Percentiles rank a stretch among this genome's conserved stretches.
phyloP scores from a whole-genome alignment of 1,140 invertebrate species.

The Brachionus rubens region DNA sequence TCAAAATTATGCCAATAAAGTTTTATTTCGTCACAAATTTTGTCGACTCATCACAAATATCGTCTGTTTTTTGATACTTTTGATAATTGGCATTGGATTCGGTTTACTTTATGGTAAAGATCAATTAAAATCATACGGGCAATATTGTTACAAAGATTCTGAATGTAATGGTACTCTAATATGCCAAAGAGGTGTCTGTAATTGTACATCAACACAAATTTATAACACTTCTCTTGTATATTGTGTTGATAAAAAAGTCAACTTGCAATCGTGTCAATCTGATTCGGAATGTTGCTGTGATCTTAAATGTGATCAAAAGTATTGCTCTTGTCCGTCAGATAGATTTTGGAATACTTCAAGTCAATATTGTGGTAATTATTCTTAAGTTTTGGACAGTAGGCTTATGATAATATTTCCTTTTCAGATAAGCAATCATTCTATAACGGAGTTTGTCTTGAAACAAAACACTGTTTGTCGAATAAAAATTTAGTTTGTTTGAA shows the following conservation, averaged over 20 bases:
- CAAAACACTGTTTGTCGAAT: not conserved
- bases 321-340: not conserved
- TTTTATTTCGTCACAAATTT: not conserved
- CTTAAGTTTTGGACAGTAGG: not conserved
- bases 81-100: not conserved
- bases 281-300: not conserved
- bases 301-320: not conserved
- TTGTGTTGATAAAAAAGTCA: not conserved
- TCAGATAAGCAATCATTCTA: conserved; percentile 6
- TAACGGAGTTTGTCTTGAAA: not conserved
- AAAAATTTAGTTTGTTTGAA: conserved; percentile 23
- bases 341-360: not conserved
- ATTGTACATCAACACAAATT: not conserved
- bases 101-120: not conserved
- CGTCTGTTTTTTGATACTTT: not conserved
- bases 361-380: not conserved
- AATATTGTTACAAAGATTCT: not conserved
- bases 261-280: not conserved
- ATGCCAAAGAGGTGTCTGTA: not conserved
- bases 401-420: not conserved
- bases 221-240: not conserved
- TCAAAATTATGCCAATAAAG: not conserved
- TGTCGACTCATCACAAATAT: not conserved
- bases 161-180: not conserved
- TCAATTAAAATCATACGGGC: not conserved